phyloP scores from a whole-genome alignment of 1,140 invertebrate species.

The Apis mellifera region DNA sequence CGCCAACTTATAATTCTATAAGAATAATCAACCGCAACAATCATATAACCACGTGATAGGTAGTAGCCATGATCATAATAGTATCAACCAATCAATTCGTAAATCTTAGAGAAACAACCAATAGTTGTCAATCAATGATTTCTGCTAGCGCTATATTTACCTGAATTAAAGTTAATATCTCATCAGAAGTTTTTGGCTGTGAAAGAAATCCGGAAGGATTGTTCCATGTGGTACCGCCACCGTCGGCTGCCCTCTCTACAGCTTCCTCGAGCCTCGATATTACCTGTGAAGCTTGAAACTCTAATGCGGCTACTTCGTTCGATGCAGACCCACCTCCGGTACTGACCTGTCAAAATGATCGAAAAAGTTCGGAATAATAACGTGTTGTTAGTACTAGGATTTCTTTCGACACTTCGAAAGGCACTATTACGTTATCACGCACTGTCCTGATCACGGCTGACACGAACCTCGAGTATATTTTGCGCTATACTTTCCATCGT shows the following conservation, averaged over 20 bases:
- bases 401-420: conserved; percentile 40
- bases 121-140: conserved; percentile 46
- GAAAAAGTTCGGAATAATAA: conserved; percentile 52
- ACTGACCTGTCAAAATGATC: conserved; percentile 79
- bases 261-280: conserved; percentile 85
- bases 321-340: conserved; percentile 61
- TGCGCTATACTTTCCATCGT: conserved; percentile 75
- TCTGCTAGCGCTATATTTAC: conserved; percentile 66
- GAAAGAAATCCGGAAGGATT: conserved; percentile 78
- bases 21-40: background rate
- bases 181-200: conserved; percentile 73
- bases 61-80: background rate
- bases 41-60: conserved; percentile 47
- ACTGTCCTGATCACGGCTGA: conserved; percentile 32
- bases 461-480: conserved; percentile 76
- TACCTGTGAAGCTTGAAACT: conserved; percentile 86
- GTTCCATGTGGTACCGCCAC: conserved; percentile 79
- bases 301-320: conserved; percentile 81
- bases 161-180: conserved; percentile 79
- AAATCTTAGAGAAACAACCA: conserved; percentile 21
- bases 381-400: background rate
- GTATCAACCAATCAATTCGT: background rate
- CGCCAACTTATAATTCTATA: background rate
- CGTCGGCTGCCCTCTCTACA: conserved; percentile 81
- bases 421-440: conserved; percentile 76